Evolutionary conservation across 1,140 invertebrate genomes (phyloP).

Genomic region (Muscidifurax raptorellus): DNA sequence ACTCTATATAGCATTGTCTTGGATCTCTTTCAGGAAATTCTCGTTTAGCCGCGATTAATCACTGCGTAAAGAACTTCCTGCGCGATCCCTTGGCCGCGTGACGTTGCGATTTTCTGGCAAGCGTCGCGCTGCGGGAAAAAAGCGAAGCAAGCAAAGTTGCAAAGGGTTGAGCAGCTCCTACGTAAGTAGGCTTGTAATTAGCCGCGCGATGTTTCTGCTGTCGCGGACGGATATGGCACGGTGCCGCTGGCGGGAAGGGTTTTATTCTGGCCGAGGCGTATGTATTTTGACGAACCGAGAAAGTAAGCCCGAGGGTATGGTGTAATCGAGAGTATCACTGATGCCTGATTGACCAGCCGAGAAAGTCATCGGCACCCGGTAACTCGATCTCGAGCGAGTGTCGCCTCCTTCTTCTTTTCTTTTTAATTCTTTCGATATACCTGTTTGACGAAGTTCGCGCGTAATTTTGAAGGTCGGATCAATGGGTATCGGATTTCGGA

Average conservation of each 20-base stretch:
- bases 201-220: background rate
- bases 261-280: no score
- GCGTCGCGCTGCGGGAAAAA: background rate
- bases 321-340: no score
- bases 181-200: slow-evolving; percentile 7
- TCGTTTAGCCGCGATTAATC: background rate
- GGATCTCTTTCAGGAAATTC: background rate
- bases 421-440: no score
- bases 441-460: no score
- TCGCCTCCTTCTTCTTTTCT: no score
- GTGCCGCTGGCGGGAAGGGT: background rate
- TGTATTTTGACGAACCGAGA: no score
- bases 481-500: no score
- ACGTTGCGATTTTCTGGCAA: background rate
- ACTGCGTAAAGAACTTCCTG: background rate
- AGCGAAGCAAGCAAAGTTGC: background rate
- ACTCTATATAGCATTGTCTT: background rate
- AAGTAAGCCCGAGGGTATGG: no score
- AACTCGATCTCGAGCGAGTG: no score
- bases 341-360: no score
- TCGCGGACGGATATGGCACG: background rate
- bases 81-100: background rate
- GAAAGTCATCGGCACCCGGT: no score
- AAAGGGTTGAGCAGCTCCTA: background rate
- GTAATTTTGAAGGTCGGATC: no score